Conservation (phyloP, 2,113 vertebrate genomes). For the Labeo rohita region DNA sequence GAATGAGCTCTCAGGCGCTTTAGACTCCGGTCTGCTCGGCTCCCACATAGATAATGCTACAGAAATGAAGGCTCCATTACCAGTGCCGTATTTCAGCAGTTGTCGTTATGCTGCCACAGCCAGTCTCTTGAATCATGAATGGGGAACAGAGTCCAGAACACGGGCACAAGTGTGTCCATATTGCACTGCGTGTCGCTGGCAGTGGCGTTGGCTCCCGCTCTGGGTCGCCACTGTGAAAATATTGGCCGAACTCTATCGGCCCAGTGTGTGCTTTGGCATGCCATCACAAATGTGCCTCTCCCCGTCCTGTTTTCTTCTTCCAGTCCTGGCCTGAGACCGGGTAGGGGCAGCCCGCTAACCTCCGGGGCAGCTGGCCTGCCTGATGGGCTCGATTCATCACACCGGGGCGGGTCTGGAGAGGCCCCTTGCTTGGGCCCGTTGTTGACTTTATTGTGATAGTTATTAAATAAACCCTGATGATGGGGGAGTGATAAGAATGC, state of each 20-base stretch:
- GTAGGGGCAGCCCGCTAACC: conserved; percentile 75
- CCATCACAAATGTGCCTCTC: conserved; percentile 56
- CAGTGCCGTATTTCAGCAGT: conserved; percentile 14
- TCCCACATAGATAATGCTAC: conserved; percentile 14
- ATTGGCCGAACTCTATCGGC: conserved; percentile 68
- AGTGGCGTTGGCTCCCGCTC: conserved; percentile 63
- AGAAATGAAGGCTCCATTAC: conserved; percentile 17
- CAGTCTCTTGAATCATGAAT: conserved; percentile 14
- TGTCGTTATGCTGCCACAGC: neutral
- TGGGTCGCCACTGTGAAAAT: conserved; percentile 60
- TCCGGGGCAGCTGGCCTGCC: conserved; percentile 81
- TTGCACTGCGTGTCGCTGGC: conserved; percentile 70
- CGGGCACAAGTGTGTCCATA: conserved; percentile 62
- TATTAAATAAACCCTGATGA: conserved; percentile 78
- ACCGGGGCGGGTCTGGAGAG: conserved; percentile 58
- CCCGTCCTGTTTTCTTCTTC: conserved; percentile 56
- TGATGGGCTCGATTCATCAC: conserved; percentile 78
- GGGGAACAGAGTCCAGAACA: conserved; percentile 60
- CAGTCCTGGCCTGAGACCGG: conserved; percentile 52
- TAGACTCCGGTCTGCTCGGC: neutral
- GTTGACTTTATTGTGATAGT: conserved; percentile 75
- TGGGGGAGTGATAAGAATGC: conserved; percentile 72
- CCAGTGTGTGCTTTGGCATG: conserved; percentile 75
- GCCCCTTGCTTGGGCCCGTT: conserved; percentile 60
- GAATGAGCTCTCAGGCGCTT: conserved; percentile 16